phyloP scores from a whole-genome alignment of 2,797 vertebrate species.

The Dicrostonyx torquatus region DNA sequence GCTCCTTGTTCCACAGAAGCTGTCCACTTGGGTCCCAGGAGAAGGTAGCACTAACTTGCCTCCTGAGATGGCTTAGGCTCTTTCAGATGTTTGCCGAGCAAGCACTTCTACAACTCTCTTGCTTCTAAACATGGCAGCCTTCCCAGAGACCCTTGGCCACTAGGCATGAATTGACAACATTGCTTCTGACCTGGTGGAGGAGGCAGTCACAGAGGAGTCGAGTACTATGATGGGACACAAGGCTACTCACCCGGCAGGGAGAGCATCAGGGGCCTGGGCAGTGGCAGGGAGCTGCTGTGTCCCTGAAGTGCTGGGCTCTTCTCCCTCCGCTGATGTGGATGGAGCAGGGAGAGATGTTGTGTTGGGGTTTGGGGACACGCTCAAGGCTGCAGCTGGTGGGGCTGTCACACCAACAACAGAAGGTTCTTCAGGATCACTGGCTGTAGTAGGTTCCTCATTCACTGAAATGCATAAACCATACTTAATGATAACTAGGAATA shows the following conservation, averaged over 20 bases:
- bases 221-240: background rate
- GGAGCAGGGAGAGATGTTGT: slow-evolving; percentile 67
- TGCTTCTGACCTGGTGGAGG: background rate
- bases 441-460: slow-evolving; percentile 86
- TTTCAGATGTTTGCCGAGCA: slow-evolving; percentile 61
- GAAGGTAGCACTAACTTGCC: slow-evolving; percentile 74
- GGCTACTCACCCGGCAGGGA: slow-evolving; percentile 92
- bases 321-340: slow-evolving; percentile 78
- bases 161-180: background rate
- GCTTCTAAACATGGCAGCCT: background rate
- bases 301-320: slow-evolving; percentile 82
- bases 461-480: slow-evolving; percentile 83
- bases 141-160: background rate
- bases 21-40: background rate
- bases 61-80: slow-evolving; percentile 36
- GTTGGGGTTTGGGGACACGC: background rate
- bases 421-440: slow-evolving; percentile 84
- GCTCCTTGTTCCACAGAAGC: slow-evolving; percentile 56
- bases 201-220: background rate
- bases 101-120: slow-evolving; percentile 40
- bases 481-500: slow-evolving; percentile 8
- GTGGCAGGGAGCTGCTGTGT: slow-evolving; percentile 81
- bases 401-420: background rate
- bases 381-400: accelerated
- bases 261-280: slow-evolving; percentile 86